Conservation (phyloP, 2,113 vertebrate species). For the Rhinolophus ferrumequinum region DNA sequence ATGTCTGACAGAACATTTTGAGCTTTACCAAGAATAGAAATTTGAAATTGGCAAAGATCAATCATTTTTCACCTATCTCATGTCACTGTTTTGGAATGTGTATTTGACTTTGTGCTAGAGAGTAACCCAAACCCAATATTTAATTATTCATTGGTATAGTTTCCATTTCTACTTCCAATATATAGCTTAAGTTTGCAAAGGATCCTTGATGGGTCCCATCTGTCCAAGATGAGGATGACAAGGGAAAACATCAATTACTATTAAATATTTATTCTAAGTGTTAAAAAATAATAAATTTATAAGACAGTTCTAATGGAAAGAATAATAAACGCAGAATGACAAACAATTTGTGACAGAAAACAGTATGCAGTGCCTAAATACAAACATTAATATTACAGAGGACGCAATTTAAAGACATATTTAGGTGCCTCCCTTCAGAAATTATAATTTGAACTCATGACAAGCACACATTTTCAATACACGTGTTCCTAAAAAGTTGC, state of each 20-base stretch:
- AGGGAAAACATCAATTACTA: constrained; percentile 52
- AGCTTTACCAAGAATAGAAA: constrained; percentile 34
- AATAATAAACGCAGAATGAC: constrained; percentile 56
- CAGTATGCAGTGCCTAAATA: neutral
- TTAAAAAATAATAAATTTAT: constrained; percentile 36
- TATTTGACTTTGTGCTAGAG: constrained; percentile 53
- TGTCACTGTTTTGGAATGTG: constrained; percentile 36
- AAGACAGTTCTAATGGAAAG: constrained; percentile 3
- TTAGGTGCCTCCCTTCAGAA: constrained; percentile 13
- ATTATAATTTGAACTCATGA: constrained; percentile 30
- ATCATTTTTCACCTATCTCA: constrained; percentile 51
- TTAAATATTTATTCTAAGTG: constrained; percentile 60
- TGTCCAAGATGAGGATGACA: constrained; percentile 22
- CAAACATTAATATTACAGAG: neutral
- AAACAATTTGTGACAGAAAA: neutral
- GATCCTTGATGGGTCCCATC: neutral
- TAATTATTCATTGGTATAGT: constrained; percentile 68
- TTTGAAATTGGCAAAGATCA: constrained; percentile 40
- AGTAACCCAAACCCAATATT: constrained; percentile 37
- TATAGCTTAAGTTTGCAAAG: constrained; percentile 28
- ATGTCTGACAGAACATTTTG: neutral
- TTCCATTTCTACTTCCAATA: constrained; percentile 54
- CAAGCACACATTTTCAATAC: neutral
- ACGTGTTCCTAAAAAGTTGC: neutral
- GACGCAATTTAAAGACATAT: constrained; percentile 16